Evolutionary conservation across 2,888 invertebrate genomes (phyloP).

Genomic region (Crepidodera aurea): DNA sequence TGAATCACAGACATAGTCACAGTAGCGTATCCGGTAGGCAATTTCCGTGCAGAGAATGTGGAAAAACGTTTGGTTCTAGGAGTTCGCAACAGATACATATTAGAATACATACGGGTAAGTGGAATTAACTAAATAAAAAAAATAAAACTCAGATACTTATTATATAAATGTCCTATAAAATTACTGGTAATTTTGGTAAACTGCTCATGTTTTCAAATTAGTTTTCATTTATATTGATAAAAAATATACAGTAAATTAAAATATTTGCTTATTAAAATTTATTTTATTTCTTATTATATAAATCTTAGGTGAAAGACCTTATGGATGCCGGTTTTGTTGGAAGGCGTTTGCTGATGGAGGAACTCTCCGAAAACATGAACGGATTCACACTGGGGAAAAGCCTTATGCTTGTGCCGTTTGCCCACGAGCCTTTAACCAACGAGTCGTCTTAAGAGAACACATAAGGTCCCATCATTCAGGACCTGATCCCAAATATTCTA

Average conservation of each 20-base stretch:
- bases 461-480: slow-evolving; percentile 87
- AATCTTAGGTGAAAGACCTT: slow-evolving; percentile 78
- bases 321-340: slow-evolving; percentile 87
- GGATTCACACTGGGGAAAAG: slow-evolving; percentile 81
- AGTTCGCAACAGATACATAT: slow-evolving; percentile 88
- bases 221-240: too few relatives aligned
- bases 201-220: too few relatives aligned
- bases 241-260: too few relatives aligned
- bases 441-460: slow-evolving; percentile 84
- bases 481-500: slow-evolving; percentile 74
- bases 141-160: too few relatives aligned
- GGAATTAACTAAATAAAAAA: neutral
- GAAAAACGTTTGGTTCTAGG: slow-evolving; percentile 85
- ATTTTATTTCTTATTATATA: too few relatives aligned
- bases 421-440: slow-evolving; percentile 86
- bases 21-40: slow-evolving; percentile 64
- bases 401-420: slow-evolving; percentile 89
- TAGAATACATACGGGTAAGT: slow-evolving; percentile 75
- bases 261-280: too few relatives aligned
- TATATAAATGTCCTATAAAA: too few relatives aligned
- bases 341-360: slow-evolving; percentile 90
- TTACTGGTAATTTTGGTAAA: too few relatives aligned
- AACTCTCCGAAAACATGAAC: slow-evolving; percentile 82
- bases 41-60: slow-evolving; percentile 84
- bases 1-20: slow-evolving; percentile 73